These are phyloP conservation scores for Anneissia japonica DNA, from an alignment of 35 echinoderm and acorn worm species.

Conservation along the genomic window DNA sequence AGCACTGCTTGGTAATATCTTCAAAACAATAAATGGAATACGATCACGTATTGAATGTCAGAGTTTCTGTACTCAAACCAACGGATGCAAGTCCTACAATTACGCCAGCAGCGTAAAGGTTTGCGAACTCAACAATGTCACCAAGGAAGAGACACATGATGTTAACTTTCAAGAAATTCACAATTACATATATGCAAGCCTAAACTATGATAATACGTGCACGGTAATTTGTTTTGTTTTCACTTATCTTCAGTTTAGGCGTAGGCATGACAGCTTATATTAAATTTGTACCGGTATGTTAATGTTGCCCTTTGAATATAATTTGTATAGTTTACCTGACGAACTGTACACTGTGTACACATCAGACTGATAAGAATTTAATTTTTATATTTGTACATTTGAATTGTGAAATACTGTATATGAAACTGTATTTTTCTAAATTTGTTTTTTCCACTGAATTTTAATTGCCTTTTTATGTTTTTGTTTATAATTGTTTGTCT, in stretches of 20 bases:
- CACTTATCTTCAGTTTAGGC: neutral
- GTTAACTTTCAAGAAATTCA: neutral
- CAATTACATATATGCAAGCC: neutral
- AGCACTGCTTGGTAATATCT: neutral
- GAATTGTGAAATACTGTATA: too few species aligned
- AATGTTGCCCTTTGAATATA: too few species aligned
- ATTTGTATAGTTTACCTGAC: too few species aligned
- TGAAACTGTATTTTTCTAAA: too few species aligned
- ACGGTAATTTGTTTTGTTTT: neutral
- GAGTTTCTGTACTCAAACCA: neutral
- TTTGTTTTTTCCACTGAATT: too few species aligned
- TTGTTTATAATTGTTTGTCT: too few species aligned
- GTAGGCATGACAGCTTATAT: too few species aligned
- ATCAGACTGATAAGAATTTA: too few species aligned
- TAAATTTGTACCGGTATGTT: too few species aligned
- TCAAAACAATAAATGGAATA: neutral
- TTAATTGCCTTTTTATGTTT: too few species aligned
- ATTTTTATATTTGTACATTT: too few species aligned
- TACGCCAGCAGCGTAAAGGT: neutral
- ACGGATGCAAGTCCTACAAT: neutral
- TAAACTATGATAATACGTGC: neutral
- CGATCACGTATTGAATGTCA: neutral
- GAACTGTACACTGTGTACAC: too few species aligned
- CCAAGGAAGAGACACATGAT: neutral
- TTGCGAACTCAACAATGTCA: neutral